Base-by-base conservation (phyloP, 2,888 invertebrate genomes). In the Melinaea menophilus region DNA sequence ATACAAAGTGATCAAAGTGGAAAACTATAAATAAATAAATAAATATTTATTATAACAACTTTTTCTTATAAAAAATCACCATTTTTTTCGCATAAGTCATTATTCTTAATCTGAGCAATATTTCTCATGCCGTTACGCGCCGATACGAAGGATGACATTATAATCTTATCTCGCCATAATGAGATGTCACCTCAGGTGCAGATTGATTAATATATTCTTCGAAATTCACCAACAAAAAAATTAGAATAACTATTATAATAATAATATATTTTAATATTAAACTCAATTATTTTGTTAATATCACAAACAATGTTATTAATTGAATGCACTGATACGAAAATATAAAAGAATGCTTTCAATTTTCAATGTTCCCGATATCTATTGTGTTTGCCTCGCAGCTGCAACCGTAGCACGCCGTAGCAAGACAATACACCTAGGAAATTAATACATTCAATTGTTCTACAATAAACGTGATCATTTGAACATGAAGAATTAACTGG, bases 51-150 rank as follows among this genome's bases (percentile, higher is more conserved):
- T 41, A 11, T 41, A 41, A 41, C 7, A 9, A 9, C 9, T 11
- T 9, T 41, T 41, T 41, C 41, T 41, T 41, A 11, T 41, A 41
- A 41, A 4, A 41, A 41, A 41, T 41, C 41, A 41, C 9, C 11
- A 31, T 51, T 31, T 3, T 51, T 5, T 9, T 31, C 33, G 35
- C 33, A 56, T 13, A n/a, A 35, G 34, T 54, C 51, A 77, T 77
- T 79, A 79, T 81, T 78, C 79, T 72, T 75, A 77, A 70, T 78
- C 75, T 73, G 74, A 79, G 80, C 78, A 79, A 79, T 80, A 79
- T 71, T 67, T 76, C 71, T 67, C 61, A 56, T 62, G 51, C 41
- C 69, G 45, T 41, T 54, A n/a, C 48, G 51, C 56, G 59, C 59
- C 59, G 57, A 61, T 58, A 7, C 51, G 41, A 7, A 7, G 41